Percentiles rank a stretch among this genome's conserved stretches.
phyloP scores from a whole-genome alignment of 1,140 invertebrate species.

The Lepidurus arcticus region DNA sequence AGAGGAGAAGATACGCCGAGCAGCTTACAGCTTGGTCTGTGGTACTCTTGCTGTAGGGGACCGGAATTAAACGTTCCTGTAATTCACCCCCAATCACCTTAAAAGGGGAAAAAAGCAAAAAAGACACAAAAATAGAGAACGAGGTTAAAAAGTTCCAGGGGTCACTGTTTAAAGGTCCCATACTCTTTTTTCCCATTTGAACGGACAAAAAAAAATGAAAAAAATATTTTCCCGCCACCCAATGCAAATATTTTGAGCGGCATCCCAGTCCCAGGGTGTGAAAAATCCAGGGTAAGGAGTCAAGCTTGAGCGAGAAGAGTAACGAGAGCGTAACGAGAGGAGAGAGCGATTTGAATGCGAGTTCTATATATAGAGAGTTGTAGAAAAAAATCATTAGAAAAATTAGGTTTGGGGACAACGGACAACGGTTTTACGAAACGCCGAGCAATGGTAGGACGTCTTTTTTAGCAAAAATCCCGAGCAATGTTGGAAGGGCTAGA shows the following conservation, averaged over 20 bases:
- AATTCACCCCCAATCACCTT: conserved; percentile 99
- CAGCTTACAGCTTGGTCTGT: conserved; percentile 98
- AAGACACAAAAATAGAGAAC: conserved; percentile 27
- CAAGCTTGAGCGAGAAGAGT: conserved; percentile 24
- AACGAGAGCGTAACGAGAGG: conserved; percentile 23
- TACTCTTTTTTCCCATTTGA: conserved; percentile 18
- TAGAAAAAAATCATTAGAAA: not conserved
- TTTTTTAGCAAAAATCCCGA: not conserved
- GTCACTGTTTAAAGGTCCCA: conserved; percentile 10
- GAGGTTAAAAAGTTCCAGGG: conserved; percentile 25
- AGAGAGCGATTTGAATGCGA: conserved; percentile 1
- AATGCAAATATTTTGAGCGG: not conserved
- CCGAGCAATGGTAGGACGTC: conserved; percentile 1
- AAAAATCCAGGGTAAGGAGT: not conserved
- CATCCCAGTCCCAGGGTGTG: conserved; percentile 1
- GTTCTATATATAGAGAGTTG: not conserved
- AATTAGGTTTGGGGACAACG: not conserved
- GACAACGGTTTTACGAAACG: conserved; percentile 3
- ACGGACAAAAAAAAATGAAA: not conserved
- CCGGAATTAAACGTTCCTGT: conserved; percentile 97
- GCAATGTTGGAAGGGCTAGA: not conserved
- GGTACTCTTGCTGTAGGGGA: conserved; percentile 98
- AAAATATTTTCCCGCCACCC: conserved; percentile 2
- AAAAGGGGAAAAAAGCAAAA: conserved; percentile 47
- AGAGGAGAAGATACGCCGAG: conserved; percentile 40